Evolutionary conservation across 23 tunicate species (phyloP).

Genomic region (Phallusia fumigata): DNA sequence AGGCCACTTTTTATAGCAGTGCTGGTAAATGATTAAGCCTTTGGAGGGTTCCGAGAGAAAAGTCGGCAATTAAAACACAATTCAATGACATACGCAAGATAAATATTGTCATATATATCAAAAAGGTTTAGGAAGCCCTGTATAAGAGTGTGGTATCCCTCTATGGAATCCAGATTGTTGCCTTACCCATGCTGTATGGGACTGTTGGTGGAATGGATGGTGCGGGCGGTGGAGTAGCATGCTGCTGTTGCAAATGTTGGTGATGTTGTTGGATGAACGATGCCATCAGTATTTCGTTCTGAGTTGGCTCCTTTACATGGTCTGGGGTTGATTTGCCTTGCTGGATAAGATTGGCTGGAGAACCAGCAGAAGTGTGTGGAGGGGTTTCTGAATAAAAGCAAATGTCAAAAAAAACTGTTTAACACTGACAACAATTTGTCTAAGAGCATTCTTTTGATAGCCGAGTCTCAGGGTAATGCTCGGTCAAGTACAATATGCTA

Average conservation of each 20-base stretch:
- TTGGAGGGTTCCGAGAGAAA: no score
- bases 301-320: background rate
- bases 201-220: background rate
- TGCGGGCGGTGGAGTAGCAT: background rate
- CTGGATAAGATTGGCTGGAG: background rate
- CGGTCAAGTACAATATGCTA: no score
- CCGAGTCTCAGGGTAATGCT: no score
- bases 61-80: no score
- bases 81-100: no score
- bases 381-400: background rate
- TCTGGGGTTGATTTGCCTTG: background rate
- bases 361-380: background rate
- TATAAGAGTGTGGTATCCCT: no score
- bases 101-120: no score
- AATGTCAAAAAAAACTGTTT: background rate
- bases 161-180: no score
- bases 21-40: no score
- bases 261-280: background rate
- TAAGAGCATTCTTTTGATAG: background rate
- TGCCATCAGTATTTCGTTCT: background rate
- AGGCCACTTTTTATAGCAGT: no score
- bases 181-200: constrained; percentile 1
- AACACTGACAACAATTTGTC: background rate
- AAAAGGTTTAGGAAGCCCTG: no score
- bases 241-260: background rate